Base-by-base conservation (phyloP, 2,797 vertebrate genomes). In the Catharus ustulatus region DNA sequence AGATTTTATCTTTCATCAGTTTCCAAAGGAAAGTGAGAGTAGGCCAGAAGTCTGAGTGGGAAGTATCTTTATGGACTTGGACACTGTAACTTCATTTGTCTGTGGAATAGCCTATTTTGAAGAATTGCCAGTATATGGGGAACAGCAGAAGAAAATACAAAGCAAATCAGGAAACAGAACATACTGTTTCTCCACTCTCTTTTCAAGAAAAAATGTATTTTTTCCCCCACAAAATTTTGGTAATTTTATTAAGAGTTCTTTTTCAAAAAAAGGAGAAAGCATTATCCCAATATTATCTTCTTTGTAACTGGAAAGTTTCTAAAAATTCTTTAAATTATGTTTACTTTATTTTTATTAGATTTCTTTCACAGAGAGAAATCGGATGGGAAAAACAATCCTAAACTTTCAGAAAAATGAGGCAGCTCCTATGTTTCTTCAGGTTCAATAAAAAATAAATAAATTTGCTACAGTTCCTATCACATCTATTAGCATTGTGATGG, bases 401-500 rank as follows among this genome's bases (percentile, higher is more conserved):
- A 42, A 48, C 12, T 67, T 90, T 10, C 8, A 43, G 13, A 18
- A 78, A 81, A 80, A 80, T 49, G 45, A 57, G 18, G 19, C 22
- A 0, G 6, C 0, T 71, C 1, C 11, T 43, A 9, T 43, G 27
- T 67, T 64, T 87, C n/a, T 77, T 34, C 26, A 43, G 8, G 15
- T 46, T 87, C 67, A 40, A 27, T 68, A 85, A 43, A 82, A 94
- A 80, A 78, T 32, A 91, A 51, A 58, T 45, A 61, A 71, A 88
- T 6, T 68, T 92, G 22, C 12, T 77, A 20, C 17, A 57, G 22
- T 57, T 89, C 74, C 76, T 74, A 6, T 74, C 42, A 81, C 67
- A 87, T 68, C 36, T 88, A n/a, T 94, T 93, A 96, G 16, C 63
- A 85, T 90, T 89, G 49, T 84, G 36, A 54, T 61, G 43, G 40